Percentiles rank a stretch among this genome's conserved stretches.
phyloP scores from a whole-genome alignment of 1,140 invertebrate species.

The Caenorhabditis briggsae region DNA sequence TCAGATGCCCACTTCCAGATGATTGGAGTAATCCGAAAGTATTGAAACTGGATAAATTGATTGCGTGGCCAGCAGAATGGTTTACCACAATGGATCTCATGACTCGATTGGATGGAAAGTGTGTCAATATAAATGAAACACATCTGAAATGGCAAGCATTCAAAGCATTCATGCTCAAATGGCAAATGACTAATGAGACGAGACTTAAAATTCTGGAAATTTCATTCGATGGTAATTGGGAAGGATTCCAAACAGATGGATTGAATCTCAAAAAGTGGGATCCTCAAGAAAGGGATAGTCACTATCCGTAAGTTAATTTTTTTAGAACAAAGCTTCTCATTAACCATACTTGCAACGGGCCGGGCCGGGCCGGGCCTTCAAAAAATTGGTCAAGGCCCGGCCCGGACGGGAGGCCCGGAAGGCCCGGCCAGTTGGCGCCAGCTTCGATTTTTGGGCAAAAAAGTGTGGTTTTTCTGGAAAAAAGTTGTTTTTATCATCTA shows the following conservation, averaged over 20 bases:
- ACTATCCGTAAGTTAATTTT: conserved; percentile 23
- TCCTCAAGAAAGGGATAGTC: conserved; percentile 14
- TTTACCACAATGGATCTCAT: conserved; percentile 1
- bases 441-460: too few relatives aligned
- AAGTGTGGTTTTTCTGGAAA: too few relatives aligned
- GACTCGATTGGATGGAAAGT: not conserved
- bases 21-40: conserved; percentile 33
- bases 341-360: too few relatives aligned
- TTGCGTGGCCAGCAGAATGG: conserved; percentile 23
- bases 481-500: too few relatives aligned
- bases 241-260: not conserved
- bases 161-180: conserved; percentile 22
- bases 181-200: not conserved
- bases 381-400: too few relatives aligned
- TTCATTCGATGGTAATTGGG: conserved; percentile 41
- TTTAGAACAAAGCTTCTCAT: not conserved
- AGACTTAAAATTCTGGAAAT: conserved; percentile 14
- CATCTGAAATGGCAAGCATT: not conserved
- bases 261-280: conserved; percentile 4
- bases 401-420: too few relatives aligned
- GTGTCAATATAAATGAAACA: conserved; percentile 2
- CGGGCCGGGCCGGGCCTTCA: too few relatives aligned
- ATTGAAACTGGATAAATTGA: not conserved
- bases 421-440: too few relatives aligned
- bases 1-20: conserved; percentile 14